These are phyloP conservation scores for Orthosia cruda DNA, from an alignment of 2,888 invertebrate species.

Conservation along the genomic window DNA sequence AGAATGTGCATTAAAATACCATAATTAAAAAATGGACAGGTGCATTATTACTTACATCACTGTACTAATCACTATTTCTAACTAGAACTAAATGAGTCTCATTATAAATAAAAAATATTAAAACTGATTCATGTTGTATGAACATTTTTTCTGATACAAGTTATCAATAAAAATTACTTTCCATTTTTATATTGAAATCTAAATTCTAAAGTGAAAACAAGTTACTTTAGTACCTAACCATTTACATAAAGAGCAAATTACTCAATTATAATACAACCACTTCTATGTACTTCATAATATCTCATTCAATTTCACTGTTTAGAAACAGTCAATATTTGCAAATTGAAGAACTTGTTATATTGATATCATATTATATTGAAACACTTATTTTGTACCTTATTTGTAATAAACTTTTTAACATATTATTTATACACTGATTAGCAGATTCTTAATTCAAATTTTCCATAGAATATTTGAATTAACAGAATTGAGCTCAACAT, in stretches of 20 bases:
- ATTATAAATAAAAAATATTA: too few species aligned
- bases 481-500: too few species aligned
- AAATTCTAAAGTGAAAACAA: background rate
- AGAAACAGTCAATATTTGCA: background rate
- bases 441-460: too few species aligned
- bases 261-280: background rate
- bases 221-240: background rate
- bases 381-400: too few species aligned
- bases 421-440: too few species aligned
- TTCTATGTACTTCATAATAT: background rate
- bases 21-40: background rate
- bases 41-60: background rate
- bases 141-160: background rate
- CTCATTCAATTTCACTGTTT: background rate
- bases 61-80: background rate
- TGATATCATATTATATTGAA: background rate
- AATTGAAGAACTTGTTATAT: background rate
- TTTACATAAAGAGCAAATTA: background rate
- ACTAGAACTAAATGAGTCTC: background rate
- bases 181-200: background rate
- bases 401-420: too few species aligned
- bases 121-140: background rate
- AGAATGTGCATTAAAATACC: too few species aligned
- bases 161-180: conserved; percentile 9
- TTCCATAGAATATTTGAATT: too few species aligned